phyloP scores from a whole-genome alignment of 1,140 invertebrate genomes.

The Aphaenogaster floridana region DNA sequence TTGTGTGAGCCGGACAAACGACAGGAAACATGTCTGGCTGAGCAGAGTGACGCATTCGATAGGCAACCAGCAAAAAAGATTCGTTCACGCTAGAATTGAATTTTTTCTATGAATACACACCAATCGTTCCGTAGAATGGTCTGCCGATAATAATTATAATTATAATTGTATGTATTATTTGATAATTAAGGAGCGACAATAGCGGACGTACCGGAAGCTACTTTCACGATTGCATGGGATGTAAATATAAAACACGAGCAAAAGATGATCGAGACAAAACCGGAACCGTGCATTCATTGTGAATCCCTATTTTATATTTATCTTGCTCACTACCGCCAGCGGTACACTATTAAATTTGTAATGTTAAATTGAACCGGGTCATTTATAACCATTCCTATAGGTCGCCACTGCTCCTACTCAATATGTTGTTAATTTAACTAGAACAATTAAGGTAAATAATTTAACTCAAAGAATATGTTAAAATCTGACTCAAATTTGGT shows the following conservation, averaged over 20 bases:
- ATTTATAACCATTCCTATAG: too few species aligned
- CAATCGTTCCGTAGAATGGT: constrained; percentile 16
- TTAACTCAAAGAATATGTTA: too few species aligned
- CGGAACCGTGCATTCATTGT: constrained; percentile 25
- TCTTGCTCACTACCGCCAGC: background rate
- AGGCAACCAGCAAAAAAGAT: constrained; percentile 19
- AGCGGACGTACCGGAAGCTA: constrained; percentile 59
- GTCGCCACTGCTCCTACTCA: too few species aligned
- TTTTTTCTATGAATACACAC: background rate
- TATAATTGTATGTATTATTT: constrained; percentile 20
- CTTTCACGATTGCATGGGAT: constrained; percentile 46
- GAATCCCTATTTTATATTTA: constrained; percentile 52
- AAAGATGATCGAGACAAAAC: background rate
- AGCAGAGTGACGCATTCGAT: constrained; percentile 74
- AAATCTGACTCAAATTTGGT: too few species aligned
- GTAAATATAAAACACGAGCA: constrained; percentile 22
- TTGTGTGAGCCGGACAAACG: constrained; percentile 84
- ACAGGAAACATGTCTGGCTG: constrained; percentile 87
- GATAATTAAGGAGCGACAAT: background rate
- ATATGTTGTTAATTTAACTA: too few species aligned
- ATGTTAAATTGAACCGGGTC: too few species aligned
- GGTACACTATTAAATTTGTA: too few species aligned
- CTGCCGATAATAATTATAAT: constrained; percentile 28
- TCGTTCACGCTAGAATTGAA: background rate
- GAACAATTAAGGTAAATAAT: too few species aligned